Conservation (phyloP, 2,797 vertebrate species). For the Ctenosaura bakeri region DNA sequence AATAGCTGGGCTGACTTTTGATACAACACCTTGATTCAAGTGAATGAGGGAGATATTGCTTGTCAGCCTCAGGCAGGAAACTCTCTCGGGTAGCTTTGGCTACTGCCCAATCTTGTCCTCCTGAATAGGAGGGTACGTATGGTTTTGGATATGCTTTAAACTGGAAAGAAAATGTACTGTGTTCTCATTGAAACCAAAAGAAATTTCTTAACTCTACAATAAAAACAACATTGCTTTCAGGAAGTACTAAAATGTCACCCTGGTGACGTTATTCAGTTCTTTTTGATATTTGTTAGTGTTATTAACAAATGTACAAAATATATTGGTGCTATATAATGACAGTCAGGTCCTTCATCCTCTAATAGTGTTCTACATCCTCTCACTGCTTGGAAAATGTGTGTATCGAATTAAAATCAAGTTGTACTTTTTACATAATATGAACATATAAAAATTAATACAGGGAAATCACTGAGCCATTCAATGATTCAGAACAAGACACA, state of each 20-base stretch:
- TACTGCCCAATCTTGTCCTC: neutral
- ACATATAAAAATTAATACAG: slow-evolving; percentile 40
- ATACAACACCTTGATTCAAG: neutral
- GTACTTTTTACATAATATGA: slow-evolving; percentile 40
- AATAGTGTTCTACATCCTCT: slow-evolving; percentile 54
- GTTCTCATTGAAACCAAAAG: slow-evolving; percentile 24
- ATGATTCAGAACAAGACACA: slow-evolving; percentile 9
- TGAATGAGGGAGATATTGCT: neutral
- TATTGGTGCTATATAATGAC: slow-evolving; percentile 28
- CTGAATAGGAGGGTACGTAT: neutral
- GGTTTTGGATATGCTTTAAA: neutral
- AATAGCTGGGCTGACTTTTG: neutral
- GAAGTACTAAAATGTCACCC: slow-evolving; percentile 55
- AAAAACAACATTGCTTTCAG: slow-evolving; percentile 52
- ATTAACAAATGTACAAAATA: slow-evolving; percentile 64
- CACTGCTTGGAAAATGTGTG: slow-evolving; percentile 57
- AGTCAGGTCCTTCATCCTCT: slow-evolving; percentile 51
- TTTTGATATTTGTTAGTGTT: slow-evolving; percentile 56
- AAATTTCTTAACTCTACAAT: slow-evolving; percentile 37
- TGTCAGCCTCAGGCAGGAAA: neutral
- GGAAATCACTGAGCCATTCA: slow-evolving; percentile 46
- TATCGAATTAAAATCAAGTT: slow-evolving; percentile 61
- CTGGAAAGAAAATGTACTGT: neutral
- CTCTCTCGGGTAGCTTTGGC: neutral
- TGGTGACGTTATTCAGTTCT: slow-evolving; percentile 58